Evolutionary conservation across 1,140 invertebrate genomes (phyloP), one percentile per base, ranked within the genome.

Genomic region (Thaumetopoea pityocampa): DNA sequence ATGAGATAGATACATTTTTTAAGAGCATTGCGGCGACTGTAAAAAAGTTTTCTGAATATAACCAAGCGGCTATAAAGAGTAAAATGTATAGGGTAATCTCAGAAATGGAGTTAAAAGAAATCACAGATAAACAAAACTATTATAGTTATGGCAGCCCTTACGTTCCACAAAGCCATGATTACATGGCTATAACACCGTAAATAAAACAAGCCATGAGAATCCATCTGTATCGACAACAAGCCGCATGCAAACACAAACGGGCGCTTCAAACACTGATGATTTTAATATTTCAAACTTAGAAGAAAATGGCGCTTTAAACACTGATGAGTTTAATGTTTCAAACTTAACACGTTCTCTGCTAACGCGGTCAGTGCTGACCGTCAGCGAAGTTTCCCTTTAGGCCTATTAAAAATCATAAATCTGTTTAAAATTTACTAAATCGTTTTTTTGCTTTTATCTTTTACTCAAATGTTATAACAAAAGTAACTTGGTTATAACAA

Each of bases 31-130:
- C 51, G 15, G 36, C 42, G 44, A 59, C 51, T n/a, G 55, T 59
- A 17, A 59, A 48, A 42, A 59, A 59, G 33, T 59, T 59, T 32
- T 46, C 42, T 10, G 20, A 40, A 40, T 59, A 54, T 38, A 59
- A 45, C 38, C 41, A 59, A 59, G 38, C 51, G 5, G 22, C 51
- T 53, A 40, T 59, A 22, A 59, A 54, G 11, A 18, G 11, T 42
- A 45, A 33, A 59, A 54, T 59, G 35, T 59, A 35, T 49, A 46
- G 49, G 20, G 28, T 32, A 35, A 48, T 54, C 41, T 59, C 56
- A n/a, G 42, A 54, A 59, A 41, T 48, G n/a, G 56, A 59, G 36
- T 42, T 59, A 41, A 35, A 40, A 59, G 55, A 59, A 54, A 50
- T 54, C 45, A 20, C 26, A 23, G 34, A 46, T 6, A 46, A 37